Evolutionary conservation across 2,797 vertebrate genomes (phyloP).

Genomic region (Alcedo quadribrachys): DNA sequence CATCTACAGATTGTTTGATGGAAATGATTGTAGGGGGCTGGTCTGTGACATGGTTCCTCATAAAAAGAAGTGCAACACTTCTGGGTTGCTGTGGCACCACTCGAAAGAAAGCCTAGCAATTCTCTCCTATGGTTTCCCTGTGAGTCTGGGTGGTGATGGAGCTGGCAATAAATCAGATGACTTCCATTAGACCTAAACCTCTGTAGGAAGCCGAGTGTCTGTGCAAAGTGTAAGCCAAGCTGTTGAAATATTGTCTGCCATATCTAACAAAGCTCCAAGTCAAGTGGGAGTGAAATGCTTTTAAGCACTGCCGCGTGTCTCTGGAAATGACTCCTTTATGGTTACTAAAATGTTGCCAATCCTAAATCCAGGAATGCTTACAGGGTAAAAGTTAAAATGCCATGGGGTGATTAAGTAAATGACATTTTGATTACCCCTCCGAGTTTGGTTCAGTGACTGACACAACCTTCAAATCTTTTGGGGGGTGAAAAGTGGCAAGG

Average conservation of each 20-base stretch:
- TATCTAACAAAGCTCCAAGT: background rate
- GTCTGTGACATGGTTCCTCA: constrained; percentile 24
- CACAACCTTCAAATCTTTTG: background rate
- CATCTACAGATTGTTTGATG: background rate
- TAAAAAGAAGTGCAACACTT: background rate
- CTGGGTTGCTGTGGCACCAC: constrained; percentile 35
- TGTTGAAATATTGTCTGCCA: constrained; percentile 21
- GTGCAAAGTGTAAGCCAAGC: background rate
- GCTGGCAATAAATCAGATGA: background rate
- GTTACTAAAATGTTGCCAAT: constrained; percentile 29
- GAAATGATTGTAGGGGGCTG: background rate
- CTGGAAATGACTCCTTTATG: constrained; percentile 13
- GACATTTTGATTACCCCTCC: background rate
- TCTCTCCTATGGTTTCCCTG: background rate
- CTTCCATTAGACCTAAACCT: background rate
- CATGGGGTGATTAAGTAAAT: background rate
- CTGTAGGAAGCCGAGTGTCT: background rate
- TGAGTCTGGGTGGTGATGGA: background rate
- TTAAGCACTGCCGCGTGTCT: background rate
- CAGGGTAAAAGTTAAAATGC: constrained; percentile 30
- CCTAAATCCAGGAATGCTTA: constrained; percentile 40
- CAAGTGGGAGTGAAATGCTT: background rate
- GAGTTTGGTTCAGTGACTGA: background rate
- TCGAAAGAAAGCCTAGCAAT: constrained; percentile 20
- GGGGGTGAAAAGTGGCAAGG: background rate